Evolutionary conservation across 2,888 invertebrate genomes (phyloP).

Genomic region (Chrysina gloriosa): DNA sequence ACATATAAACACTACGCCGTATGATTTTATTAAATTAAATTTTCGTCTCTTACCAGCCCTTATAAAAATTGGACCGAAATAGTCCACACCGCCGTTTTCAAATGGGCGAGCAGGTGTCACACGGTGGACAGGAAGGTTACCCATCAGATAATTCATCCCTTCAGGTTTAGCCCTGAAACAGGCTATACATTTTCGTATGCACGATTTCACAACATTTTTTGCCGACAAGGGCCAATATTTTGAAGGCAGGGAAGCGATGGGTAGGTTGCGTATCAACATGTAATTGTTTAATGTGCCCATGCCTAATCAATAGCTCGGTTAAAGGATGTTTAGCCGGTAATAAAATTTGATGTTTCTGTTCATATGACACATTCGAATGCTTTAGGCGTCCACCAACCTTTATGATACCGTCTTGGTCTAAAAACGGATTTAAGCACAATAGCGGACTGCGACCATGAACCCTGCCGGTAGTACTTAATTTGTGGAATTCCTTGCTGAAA

Average conservation of each 20-base stretch:
- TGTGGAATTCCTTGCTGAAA: too few relatives aligned
- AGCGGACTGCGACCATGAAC: not conserved
- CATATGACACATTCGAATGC: not conserved
- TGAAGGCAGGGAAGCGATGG: not conserved
- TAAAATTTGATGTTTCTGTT: not conserved
- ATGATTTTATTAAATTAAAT: not conserved
- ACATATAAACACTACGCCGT: not conserved
- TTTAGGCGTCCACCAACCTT: not conserved
- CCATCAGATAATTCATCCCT: not conserved
- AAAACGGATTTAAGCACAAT: not conserved
- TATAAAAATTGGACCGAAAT: not conserved
- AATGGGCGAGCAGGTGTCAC: not conserved
- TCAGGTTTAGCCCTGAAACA: not conserved
- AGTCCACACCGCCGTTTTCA: not conserved
- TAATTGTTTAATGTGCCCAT: not conserved
- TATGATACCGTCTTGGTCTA: not conserved
- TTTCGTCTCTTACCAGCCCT: not conserved
- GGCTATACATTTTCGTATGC: constrained; percentile 1
- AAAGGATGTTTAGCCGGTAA: too few relatives aligned
- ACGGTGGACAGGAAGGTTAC: not conserved
- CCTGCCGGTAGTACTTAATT: too few relatives aligned
- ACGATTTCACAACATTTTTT: not conserved
- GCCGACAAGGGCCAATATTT: not conserved
- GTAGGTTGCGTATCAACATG: not conserved
- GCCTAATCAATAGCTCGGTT: not conserved